Evolutionary conservation across 2,113 vertebrate genomes (phyloP), one percentile per base, ranked within the genome.

Genomic region (Pyrgilauda ruficollis): DNA sequence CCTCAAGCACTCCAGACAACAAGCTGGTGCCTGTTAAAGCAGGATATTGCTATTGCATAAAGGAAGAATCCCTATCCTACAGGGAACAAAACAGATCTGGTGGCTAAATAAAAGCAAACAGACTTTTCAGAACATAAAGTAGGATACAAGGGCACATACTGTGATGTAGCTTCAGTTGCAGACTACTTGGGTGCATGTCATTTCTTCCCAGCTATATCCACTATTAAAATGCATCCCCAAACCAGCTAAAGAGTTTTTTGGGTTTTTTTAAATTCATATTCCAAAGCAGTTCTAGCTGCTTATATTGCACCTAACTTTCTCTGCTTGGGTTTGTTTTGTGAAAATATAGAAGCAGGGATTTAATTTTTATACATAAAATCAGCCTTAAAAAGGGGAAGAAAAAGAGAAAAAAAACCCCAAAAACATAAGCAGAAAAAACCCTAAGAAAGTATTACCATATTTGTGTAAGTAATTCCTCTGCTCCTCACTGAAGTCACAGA

Each of bases 21-120:
- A 96, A 77, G 91, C 6, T 83, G 79, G 3, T 77, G 92, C 93
- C 68, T 93, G 82, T 63, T 83, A 43, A 31, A 88, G 70, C 81
- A 79, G 81, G 82, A 88, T 96, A 41, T 31, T 89, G 79, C 78
- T 69, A 7, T 77, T 91, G 67, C 87, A 53, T 68, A 87, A 92
- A 81, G 13, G 46, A 87, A 62, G 92, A 96, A 94, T 94, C 53
- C 75, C 88, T 96, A 0, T 83, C 94, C 91, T 77, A 31, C 69
- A 87, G 95, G 84, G 30, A 91, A 31, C 56, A 63, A 83, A 94
- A 78, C 30, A 37, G 28, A 82, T 55, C 58, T 58, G 55, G 44
- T 78, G 52, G 64, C 79, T 52, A 39, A 86, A 63, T 7, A 53
- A 70, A 88, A 90, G 64, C 52, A 39, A 84, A 63, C 10, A 6